Evolutionary conservation across 1,140 invertebrate species (phyloP).

Genomic region (Trichoplusia ni): DNA sequence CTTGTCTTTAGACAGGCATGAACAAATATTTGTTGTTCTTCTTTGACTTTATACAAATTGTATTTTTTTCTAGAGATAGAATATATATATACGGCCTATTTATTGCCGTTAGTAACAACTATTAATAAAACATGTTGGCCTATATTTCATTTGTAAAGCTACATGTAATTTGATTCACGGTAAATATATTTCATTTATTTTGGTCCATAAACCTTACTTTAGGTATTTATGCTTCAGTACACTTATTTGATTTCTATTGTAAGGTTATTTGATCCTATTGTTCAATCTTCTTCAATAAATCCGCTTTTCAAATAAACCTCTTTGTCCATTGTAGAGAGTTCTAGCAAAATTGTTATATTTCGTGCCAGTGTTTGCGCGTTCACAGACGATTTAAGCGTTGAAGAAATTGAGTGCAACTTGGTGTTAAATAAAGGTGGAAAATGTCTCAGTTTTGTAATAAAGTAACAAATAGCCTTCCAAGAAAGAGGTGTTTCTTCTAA

Average conservation of each 20-base stretch:
- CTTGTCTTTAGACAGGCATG: not conserved
- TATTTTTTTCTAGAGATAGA: no score
- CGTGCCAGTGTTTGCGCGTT: not conserved
- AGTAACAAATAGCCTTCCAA: no score
- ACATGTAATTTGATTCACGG: not conserved
- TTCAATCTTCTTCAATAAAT: not conserved
- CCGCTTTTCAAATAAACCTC: slow-evolving; percentile 10
- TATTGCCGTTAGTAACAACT: no score
- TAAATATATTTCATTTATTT: not conserved
- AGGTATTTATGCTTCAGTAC: not conserved
- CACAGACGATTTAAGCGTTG: not conserved
- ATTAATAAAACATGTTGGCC: no score
- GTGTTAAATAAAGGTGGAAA: not conserved
- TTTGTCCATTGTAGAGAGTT: not conserved
- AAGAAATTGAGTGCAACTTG: not conserved
- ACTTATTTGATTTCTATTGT: not conserved
- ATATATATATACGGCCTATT: no score
- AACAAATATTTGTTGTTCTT: slow-evolving; percentile 8
- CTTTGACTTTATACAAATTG: not conserved
- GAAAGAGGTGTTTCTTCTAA: no score
- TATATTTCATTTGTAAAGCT: no score
- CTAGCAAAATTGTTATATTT: slow-evolving; percentile 1
- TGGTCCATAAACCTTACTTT: not conserved
- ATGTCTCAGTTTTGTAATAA: not conserved
- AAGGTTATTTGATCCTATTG: slow-evolving; percentile 3